Conservation (phyloP, 2,113 vertebrate species). For the Vulpes lagopus region DNA sequence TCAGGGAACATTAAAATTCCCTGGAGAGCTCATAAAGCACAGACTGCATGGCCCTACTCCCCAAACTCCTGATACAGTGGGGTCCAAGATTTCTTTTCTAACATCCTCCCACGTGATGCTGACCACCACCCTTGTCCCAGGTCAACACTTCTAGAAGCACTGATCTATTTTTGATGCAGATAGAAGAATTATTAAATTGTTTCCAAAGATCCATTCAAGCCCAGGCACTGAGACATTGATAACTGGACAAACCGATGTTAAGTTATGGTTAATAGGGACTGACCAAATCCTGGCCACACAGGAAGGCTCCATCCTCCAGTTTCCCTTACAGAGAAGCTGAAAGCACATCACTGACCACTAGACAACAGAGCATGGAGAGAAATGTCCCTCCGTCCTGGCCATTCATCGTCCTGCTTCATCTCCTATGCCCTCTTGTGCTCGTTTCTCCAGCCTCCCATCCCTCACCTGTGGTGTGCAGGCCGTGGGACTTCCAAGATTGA, state of each 20-base stretch:
- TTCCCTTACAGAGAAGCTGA: not conserved
- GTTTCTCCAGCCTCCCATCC: not conserved
- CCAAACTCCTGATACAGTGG: not conserved
- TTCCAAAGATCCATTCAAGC: not conserved
- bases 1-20: not conserved
- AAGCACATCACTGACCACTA: fast-evolving
- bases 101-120: not conserved
- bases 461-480: too few species aligned
- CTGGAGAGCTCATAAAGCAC: not conserved
- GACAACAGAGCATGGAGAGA: fast-evolving
- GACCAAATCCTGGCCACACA: not conserved
- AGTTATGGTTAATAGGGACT: not conserved
- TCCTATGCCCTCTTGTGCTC: too few species aligned
- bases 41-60: not conserved
- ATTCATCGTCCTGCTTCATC: fast-evolving
- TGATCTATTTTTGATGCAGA: not conserved
- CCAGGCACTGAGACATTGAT: not conserved
- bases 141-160: not conserved
- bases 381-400: not conserved
- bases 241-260: not conserved
- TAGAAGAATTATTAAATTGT: not conserved
- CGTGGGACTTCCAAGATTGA: fast-evolving
- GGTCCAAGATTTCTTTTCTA: not conserved
- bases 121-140: not conserved
- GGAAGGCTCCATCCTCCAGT: not conserved